These are phyloP conservation scores for Therioaphis trifolii DNA, from an alignment of 2,888 invertebrate genomes.

Conservation along the genomic window DNA sequence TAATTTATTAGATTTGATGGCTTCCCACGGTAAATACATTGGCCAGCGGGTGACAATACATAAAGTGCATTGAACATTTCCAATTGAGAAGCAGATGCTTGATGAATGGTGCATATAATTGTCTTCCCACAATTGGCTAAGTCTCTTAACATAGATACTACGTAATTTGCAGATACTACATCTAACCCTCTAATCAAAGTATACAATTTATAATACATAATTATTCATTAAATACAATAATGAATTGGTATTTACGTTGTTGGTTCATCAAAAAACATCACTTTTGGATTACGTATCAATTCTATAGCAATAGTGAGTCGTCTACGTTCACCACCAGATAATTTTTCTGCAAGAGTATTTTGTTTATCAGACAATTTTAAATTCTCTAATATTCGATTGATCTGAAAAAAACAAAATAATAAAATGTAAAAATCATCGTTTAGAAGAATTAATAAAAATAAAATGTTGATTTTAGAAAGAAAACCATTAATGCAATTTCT, in stretches of 20 bases:
- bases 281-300: conserved; percentile 58
- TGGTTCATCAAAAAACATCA: conserved; percentile 60
- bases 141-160: conserved; percentile 81
- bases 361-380: conserved; percentile 47
- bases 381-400: conserved; percentile 51
- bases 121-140: conserved; percentile 86
- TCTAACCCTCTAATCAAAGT: conserved; percentile 78
- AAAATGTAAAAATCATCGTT: background rate
- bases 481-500: background rate
- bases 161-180: conserved; percentile 84
- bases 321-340: conserved; percentile 54
- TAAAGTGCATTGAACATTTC: conserved; percentile 91
- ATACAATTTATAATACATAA: background rate
- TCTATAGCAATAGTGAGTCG: conserved; percentile 52
- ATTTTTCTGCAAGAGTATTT: conserved; percentile 24
- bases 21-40: conserved; percentile 83
- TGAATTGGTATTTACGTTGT: conserved; percentile 41
- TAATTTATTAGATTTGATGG: conserved; percentile 81
- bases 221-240: background rate
- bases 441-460: background rate
- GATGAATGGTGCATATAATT: conserved; percentile 89
- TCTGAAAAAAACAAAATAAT: conserved; percentile 24
- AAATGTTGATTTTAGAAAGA: background rate
- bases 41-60: conserved; percentile 79
- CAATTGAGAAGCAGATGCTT: conserved; percentile 87